These are phyloP conservation scores for Patiria pectinifera DNA, from an alignment of 53 echinoderm and acorn worm genomes.

Conservation along the genomic window DNA sequence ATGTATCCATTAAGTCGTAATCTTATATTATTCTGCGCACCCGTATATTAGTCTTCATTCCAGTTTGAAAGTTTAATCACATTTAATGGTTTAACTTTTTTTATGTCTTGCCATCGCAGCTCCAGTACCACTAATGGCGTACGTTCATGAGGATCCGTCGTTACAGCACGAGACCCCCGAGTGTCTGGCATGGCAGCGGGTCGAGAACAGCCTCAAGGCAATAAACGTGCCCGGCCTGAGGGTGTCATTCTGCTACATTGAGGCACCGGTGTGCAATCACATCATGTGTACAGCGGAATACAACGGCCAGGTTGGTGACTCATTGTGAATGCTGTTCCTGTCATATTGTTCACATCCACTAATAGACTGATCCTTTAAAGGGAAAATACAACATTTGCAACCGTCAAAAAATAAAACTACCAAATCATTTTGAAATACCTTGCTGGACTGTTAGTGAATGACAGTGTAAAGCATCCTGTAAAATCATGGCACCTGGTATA, in stretches of 20 bases:
- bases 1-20: too few species aligned
- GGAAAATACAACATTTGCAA: too few species aligned
- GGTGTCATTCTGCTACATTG: constrained; percentile 37
- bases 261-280: constrained; percentile 42
- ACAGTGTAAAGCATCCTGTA: too few species aligned
- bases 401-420: too few species aligned
- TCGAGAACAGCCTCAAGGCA: constrained; percentile 43
- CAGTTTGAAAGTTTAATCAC: neutral
- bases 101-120: constrained; percentile 3
- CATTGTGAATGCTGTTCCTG: neutral
- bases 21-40: too few species aligned
- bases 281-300: constrained; percentile 52
- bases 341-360: neutral
- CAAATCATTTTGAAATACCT: too few species aligned
- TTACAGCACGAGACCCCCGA: constrained; percentile 3
- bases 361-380: too few species aligned
- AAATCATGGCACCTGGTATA: too few species aligned
- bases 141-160: neutral
- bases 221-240: constrained; percentile 34
- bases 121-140: neutral
- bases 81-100: neutral
- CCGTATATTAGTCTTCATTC: too few species aligned
- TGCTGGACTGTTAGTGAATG: too few species aligned
- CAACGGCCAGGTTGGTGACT: neutral
- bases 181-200: constrained; percentile 31